phyloP scores from a whole-genome alignment of 2,113 vertebrate genomes.

The Cariama cristata region DNA sequence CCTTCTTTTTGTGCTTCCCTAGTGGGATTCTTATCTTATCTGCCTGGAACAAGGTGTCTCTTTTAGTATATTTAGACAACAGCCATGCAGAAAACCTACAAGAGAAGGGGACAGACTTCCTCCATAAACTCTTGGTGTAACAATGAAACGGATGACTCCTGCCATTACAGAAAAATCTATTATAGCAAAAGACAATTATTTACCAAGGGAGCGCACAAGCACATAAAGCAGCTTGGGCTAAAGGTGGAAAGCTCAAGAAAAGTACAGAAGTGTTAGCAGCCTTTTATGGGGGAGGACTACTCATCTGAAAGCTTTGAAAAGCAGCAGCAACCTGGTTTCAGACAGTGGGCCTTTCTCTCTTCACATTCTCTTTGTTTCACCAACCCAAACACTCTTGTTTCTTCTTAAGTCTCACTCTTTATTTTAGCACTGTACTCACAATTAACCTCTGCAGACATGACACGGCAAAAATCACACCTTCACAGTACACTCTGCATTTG shows the following conservation, averaged over 20 bases:
- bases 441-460: neutral
- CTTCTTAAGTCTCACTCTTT: neutral
- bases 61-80: conserved; percentile 4
- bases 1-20: neutral
- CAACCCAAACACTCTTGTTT: neutral
- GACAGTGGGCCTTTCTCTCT: neutral
- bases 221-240: conserved; percentile 7
- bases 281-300: neutral
- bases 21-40: conserved; percentile 2
- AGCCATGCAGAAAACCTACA: conserved; percentile 5
- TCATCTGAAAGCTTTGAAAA: conserved; percentile 7
- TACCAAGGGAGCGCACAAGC: neutral
- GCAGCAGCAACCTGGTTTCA: neutral
- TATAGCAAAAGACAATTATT: conserved; percentile 36
- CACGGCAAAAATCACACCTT: neutral
- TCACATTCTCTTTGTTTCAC: neutral
- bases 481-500: fast-evolving
- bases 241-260: conserved; percentile 7
- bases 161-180: conserved; percentile 7
- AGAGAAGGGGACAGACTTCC: neutral
- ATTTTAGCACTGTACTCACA: neutral
- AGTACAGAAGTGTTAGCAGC: neutral
- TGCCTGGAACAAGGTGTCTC: neutral
- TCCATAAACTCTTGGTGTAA: conserved; percentile 27
- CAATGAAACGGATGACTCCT: neutral